Conservation (phyloP, 1,140 invertebrate species). For the Drosophila saltans region DNA sequence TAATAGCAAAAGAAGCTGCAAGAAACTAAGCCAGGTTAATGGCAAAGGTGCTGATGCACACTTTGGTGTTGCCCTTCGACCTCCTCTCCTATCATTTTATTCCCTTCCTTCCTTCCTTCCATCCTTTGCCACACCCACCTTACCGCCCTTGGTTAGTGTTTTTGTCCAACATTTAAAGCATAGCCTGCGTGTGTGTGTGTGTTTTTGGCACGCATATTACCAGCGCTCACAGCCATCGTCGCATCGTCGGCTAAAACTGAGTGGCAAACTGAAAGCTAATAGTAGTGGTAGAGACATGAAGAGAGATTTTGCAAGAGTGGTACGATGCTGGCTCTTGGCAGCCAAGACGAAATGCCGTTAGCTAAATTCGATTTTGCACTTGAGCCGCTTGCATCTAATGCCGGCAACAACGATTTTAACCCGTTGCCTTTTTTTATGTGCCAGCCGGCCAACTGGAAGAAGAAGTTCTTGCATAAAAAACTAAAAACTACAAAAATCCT, state of each 20-base stretch:
- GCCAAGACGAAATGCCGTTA: constrained; percentile 73
- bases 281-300: not conserved
- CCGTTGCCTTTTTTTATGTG: constrained; percentile 23
- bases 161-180: constrained; percentile 28
- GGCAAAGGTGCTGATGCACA: constrained; percentile 72
- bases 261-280: constrained; percentile 13
- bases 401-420: constrained; percentile 59
- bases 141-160: not conserved
- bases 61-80: constrained; percentile 14
- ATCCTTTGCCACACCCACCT: no score
- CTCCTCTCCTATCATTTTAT: constrained; percentile 5
- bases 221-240: constrained; percentile 69
- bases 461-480: constrained; percentile 49
- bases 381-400: constrained; percentile 77
- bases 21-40: constrained; percentile 63
- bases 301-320: not conserved
- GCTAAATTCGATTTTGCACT: constrained; percentile 79
- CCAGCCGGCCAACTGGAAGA: constrained; percentile 52
- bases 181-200: constrained; percentile 30
- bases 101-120: not conserved
- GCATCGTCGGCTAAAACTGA: constrained; percentile 35
- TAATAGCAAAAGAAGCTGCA: constrained; percentile 64
- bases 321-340: constrained; percentile 52
- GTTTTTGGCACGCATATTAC: constrained; percentile 77
- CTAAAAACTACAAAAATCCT: constrained; percentile 47